Percentiles rank a stretch among this genome's conserved stretches.
phyloP scores from a whole-genome alignment of 2,888 invertebrate genomes.

The Cheilosia pagana region DNA sequence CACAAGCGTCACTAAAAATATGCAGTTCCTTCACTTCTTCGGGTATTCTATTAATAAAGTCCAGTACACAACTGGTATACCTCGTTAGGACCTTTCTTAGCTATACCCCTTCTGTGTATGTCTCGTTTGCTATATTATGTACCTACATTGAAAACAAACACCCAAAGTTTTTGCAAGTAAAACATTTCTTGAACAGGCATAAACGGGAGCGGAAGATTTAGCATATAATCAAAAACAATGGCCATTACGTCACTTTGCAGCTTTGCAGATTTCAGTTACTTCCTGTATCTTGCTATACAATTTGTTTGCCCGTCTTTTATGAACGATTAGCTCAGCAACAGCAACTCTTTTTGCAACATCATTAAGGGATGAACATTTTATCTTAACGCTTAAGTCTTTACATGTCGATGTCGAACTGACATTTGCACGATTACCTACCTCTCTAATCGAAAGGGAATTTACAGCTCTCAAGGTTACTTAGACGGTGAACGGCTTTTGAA shows the following conservation, averaged over 20 bases:
- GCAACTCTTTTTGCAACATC: background rate
- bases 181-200: conserved; percentile 14
- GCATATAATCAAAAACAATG: conserved; percentile 5
- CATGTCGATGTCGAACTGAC: no score
- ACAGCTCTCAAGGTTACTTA: background rate
- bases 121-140: conserved; percentile 4
- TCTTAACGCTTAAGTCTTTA: background rate
- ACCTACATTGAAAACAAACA: conserved; percentile 1
- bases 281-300: background rate
- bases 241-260: background rate
- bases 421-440: background rate
- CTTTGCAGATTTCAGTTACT: background rate
- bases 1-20: conserved; percentile 10
- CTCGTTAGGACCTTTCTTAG: conserved; percentile 4
- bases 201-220: background rate
- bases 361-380: background rate
- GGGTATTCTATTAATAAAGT: conserved; percentile 7
- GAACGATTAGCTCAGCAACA: conserved; percentile 1
- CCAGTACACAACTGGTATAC: background rate
- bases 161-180: conserved; percentile 3
- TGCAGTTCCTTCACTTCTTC: conserved; percentile 6
- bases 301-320: conserved; percentile 10
- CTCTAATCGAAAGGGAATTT: background rate
- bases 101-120: background rate
- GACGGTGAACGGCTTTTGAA: conserved; percentile 1